Evolutionary conservation across 2,888 invertebrate species (phyloP).

Genomic region (Eudemis profundana): DNA sequence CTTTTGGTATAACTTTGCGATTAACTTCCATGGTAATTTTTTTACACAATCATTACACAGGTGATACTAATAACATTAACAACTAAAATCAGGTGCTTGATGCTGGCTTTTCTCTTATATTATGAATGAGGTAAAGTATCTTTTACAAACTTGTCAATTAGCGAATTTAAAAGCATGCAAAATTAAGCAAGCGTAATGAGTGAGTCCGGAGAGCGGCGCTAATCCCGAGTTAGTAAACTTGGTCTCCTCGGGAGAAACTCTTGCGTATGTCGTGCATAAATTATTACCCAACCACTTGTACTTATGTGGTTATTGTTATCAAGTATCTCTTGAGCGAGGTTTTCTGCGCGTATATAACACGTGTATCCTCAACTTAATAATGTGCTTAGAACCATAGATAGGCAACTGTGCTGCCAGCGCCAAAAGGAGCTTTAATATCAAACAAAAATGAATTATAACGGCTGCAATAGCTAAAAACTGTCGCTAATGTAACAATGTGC

Average conservation of each 20-base stretch:
- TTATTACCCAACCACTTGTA: constrained; percentile 38
- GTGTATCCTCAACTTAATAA: constrained; percentile 6
- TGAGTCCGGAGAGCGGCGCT: constrained; percentile 56
- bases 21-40: too few relatives aligned
- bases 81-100: not conserved
- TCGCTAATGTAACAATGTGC: too few relatives aligned
- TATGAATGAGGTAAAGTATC: constrained; percentile 11
- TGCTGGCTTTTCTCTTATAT: constrained; percentile 4
- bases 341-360: constrained; percentile 4
- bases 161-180: constrained; percentile 52
- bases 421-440: too few relatives aligned
- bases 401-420: too few relatives aligned
- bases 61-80: not conserved
- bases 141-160: constrained; percentile 53
- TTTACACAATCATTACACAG: not conserved
- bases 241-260: constrained; percentile 35
- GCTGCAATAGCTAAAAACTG: too few relatives aligned
- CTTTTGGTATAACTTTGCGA: too few relatives aligned
- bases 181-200: constrained; percentile 67
- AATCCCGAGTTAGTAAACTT: constrained; percentile 52
- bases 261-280: constrained; percentile 42
- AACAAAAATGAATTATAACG: too few relatives aligned
- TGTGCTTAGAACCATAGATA: not conserved
- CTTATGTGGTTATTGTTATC: constrained; percentile 30
- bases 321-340: constrained; percentile 14